A percentile compares a stretch with the other conserved stretches of the same genome.
These are phyloP conservation scores for Odontesthes bonariensis DNA, from an alignment of 2,113 vertebrate genomes.

Conservation along the genomic window DNA sequence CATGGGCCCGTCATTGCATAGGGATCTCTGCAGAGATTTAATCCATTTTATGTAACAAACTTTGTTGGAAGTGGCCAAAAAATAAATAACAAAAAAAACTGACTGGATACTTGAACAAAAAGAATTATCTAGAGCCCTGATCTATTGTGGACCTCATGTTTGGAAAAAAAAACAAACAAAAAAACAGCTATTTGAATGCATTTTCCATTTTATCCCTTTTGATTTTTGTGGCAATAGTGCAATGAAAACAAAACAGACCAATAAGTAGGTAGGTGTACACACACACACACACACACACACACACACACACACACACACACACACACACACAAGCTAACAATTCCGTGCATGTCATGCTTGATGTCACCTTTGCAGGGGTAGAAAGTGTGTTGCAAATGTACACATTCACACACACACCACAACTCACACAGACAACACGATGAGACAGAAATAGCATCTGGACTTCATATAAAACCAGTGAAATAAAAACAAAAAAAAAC, in stretches of 20 bases:
- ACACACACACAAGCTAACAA: not conserved
- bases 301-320: constrained; percentile 20
- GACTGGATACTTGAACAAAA: not conserved
- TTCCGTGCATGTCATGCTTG: constrained; percentile 57
- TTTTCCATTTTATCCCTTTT: not conserved
- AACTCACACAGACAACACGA: constrained; percentile 10
- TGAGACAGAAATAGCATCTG: constrained; percentile 67
- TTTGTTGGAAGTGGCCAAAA: not conserved
- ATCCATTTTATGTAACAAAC: too few relatives aligned
- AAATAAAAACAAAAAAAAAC: constrained; percentile 30
- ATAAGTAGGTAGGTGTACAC: constrained; percentile 56
- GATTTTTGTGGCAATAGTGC: constrained; percentile 37
- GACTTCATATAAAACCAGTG: constrained; percentile 70
- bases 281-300: constrained; percentile 6
- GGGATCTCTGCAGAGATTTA: too few relatives aligned
- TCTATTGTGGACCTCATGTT: not conserved
- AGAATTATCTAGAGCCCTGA: not conserved
- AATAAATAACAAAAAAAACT: not conserved
- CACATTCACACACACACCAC: constrained; percentile 39
- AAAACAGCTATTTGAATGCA: not conserved
- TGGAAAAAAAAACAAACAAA: constrained; percentile 4
- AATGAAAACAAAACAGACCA: constrained; percentile 73
- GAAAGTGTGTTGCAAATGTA: constrained; percentile 46
- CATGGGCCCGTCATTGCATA: not conserved
- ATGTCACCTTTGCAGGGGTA: constrained; percentile 52